Evolutionary conservation across 1,140 invertebrate species (phyloP), one percentile per base, ranked within the genome.

Genomic region (Propsilocerus akamusi): DNA sequence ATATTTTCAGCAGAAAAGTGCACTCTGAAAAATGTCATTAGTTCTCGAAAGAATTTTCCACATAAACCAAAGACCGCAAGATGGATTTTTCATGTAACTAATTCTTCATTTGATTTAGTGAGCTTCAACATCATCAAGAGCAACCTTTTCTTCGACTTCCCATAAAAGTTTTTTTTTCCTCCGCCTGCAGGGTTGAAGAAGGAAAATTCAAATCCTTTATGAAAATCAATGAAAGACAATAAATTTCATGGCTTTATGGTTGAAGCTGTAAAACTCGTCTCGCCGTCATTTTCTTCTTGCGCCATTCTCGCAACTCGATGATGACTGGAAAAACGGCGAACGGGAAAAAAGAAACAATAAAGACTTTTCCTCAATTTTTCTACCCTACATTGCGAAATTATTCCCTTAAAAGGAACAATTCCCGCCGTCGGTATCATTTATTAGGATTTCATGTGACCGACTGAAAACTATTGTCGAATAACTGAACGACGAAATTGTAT

Each of bases 151-250:
- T n/a, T n/a, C n/a, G n/a, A n/a, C n/a, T n/a, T n/a, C n/a, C n/a
- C n/a, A n/a, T n/a, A n/a, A n/a, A n/a, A n/a, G n/a, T n/a, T n/a
- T n/a, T n/a, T n/a, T n/a, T n/a, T n/a, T n/a, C n/a, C n/a, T n/a
- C n/a, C n/a, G n/a, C n/a, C n/a, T n/a, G 17, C 34, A 17, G n/a
- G 34, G 34, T 20, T 41, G 4, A 41, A 17, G n/a, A 17, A n/a
- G 34, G 17, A 41, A 41, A 14, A 41, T 41, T 41, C 14, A 41
- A 41, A 41, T 20, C 22, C 34, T 41, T 41, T 41, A 41, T 41
- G 34, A 41, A 41, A 41, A 41, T 41, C 34, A 41, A 41, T 41
- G 34, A 41, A 41, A 41, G 34, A 41, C 34, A 41, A 41, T 41
- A 41, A 41, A 41, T 41, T 17, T 20, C 10, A 41, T 22, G 22